These are phyloP conservation scores for Nyctalus aviator DNA, from an alignment of 2,797 vertebrate species.

Conservation along the genomic window DNA sequence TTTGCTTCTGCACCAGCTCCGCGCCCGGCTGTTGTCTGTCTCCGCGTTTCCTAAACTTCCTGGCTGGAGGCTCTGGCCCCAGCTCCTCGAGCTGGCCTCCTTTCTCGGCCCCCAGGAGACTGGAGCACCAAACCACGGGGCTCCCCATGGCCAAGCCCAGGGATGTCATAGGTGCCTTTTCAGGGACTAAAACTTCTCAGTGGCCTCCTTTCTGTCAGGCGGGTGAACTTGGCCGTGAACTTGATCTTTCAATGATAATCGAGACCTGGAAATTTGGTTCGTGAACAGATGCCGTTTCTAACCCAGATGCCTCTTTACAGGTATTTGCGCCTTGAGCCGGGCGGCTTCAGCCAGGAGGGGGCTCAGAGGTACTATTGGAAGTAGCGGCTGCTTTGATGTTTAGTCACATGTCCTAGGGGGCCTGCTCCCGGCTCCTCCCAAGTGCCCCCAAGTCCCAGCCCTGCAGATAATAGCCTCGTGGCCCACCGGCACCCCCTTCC, in stretches of 20 bases:
- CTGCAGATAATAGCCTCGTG: background rate
- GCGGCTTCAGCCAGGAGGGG: constrained; percentile 13
- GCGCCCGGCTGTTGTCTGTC: background rate
- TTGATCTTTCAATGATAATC: background rate
- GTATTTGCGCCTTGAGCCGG: background rate
- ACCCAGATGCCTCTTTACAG: constrained; percentile 52
- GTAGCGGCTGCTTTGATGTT: background rate
- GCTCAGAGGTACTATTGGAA: constrained; percentile 35
- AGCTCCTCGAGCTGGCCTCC: background rate
- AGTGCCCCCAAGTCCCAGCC: background rate
- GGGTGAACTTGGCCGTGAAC: background rate
- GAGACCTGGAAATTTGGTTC: background rate
- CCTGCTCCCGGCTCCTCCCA: background rate
- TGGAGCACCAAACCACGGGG: background rate
- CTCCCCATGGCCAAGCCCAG: background rate
- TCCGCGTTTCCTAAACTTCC: background rate
- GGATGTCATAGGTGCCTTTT: background rate
- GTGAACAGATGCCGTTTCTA: background rate
- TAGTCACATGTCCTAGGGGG: background rate
- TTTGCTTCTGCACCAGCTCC: background rate
- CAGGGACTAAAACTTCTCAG: background rate
- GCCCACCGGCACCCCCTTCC: background rate
- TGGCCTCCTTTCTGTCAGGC: background rate
- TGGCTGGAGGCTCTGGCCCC: background rate
- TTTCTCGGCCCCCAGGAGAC: background rate